Evolutionary conservation across 2,888 invertebrate species (phyloP).

Genomic region (Xylophagus ater): DNA sequence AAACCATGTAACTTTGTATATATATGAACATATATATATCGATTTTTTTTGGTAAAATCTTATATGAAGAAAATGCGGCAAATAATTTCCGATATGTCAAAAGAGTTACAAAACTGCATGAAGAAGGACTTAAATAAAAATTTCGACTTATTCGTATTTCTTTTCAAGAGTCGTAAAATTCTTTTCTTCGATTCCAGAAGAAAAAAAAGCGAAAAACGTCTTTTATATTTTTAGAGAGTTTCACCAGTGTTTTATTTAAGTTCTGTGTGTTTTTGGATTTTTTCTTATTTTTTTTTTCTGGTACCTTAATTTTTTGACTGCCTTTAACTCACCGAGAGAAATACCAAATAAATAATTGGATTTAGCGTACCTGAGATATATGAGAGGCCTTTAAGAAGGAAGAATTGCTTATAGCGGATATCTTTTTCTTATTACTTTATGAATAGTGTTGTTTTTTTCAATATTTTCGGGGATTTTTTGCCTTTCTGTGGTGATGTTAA

Average conservation of each 20-base stretch:
- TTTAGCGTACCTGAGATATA: constrained; percentile 16
- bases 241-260: background rate
- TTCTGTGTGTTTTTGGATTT: background rate
- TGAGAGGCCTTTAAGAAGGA: constrained; percentile 8
- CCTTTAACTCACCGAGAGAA: constrained; percentile 11
- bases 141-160: constrained; percentile 10
- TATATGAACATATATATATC: too few species aligned
- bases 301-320: background rate
- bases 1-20: too few species aligned
- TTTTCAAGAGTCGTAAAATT: background rate
- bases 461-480: too few species aligned
- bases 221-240: too few species aligned
- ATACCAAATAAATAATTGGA: constrained; percentile 16
- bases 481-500: too few species aligned
- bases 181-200: background rate
- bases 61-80: constrained; percentile 9
- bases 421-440: too few species aligned
- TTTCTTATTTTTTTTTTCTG: background rate
- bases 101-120: constrained; percentile 11
- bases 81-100: constrained; percentile 13
- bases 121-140: constrained; percentile 8
- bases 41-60: too few species aligned
- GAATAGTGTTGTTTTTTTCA: too few species aligned
- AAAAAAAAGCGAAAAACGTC: too few species aligned
- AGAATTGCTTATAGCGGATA: background rate